Percentiles rank a stretch among this genome's conserved stretches.
phyloP scores from a whole-genome alignment of 2,888 invertebrate species.

The Pyrocoelia pectoralis region DNA sequence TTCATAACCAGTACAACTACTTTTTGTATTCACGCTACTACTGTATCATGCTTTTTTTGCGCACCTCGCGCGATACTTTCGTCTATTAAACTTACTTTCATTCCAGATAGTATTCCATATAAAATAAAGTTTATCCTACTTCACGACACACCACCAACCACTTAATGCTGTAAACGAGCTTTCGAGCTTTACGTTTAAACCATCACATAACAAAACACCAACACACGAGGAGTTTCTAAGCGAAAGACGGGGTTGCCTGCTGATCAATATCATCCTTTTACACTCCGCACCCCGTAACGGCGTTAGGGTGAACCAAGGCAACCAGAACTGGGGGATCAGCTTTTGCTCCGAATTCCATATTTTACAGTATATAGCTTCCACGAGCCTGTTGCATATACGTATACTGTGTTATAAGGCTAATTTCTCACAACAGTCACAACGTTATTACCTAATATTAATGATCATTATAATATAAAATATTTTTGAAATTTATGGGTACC shows the following conservation, averaged over 20 bases:
- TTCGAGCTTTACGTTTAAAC: slow-evolving; percentile 34
- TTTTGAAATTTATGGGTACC: no score
- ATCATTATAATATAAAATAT: no score
- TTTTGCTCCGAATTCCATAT: slow-evolving; percentile 25
- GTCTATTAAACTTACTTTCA: slow-evolving; percentile 11
- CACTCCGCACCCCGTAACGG: slow-evolving; percentile 28
- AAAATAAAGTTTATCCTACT: slow-evolving; percentile 13
- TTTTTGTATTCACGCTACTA: no score
- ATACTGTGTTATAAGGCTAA: not conserved
- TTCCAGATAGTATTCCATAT: slow-evolving; percentile 4
- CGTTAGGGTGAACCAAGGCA: slow-evolving; percentile 41
- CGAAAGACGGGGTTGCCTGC: slow-evolving; percentile 41
- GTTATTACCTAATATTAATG: no score
- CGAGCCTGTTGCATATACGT: slow-evolving; percentile 28
- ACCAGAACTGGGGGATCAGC: slow-evolving; percentile 31
- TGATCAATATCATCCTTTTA: slow-evolving; percentile 40
- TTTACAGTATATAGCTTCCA: slow-evolving; percentile 23
- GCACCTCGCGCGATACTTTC: not conserved
- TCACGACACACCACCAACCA: slow-evolving; percentile 23
- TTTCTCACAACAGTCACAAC: no score
- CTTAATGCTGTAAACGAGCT: slow-evolving; percentile 36
- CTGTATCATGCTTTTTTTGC: no score
- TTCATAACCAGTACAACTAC: no score
- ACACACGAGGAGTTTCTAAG: slow-evolving; percentile 38
- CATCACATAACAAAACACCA: slow-evolving; percentile 38